Conservation (phyloP, 2,888 invertebrate species). For the Rhorus exstirpatorius region DNA sequence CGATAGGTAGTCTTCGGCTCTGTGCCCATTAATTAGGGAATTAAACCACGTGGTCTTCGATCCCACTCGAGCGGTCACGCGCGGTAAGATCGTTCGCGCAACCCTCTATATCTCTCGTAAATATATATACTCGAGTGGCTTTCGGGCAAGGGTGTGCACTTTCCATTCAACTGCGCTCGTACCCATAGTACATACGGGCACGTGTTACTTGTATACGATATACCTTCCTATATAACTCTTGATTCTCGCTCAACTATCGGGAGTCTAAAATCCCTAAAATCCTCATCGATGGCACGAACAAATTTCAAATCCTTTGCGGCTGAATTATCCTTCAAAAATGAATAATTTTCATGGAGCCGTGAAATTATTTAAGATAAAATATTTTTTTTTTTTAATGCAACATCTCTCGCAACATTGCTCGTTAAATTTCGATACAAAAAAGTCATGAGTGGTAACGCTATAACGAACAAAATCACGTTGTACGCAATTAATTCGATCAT, state of each 20-base stretch:
- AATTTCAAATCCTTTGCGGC: too few relatives aligned
- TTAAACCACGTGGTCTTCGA: slow-evolving; percentile 70
- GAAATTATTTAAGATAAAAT: too few relatives aligned
- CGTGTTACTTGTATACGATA: background rate
- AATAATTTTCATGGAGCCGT: too few relatives aligned
- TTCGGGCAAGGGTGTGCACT: slow-evolving; percentile 56
- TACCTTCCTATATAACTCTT: background rate
- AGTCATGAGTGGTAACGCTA: too few relatives aligned
- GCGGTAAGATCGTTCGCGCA: slow-evolving; percentile 61
- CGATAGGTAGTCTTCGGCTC: slow-evolving; percentile 55
- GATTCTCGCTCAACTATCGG: background rate
- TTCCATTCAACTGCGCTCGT: slow-evolving; percentile 34
- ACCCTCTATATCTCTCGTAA: slow-evolving; percentile 34
- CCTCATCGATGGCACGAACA: too few relatives aligned
- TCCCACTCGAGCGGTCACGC: slow-evolving; percentile 67
- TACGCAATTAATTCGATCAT: too few relatives aligned
- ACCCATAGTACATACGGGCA: slow-evolving; percentile 8
- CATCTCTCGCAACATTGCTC: too few relatives aligned
- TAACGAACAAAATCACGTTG: too few relatives aligned
- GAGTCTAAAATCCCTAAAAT: too few relatives aligned
- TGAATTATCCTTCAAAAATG: too few relatives aligned
- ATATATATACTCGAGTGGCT: slow-evolving; percentile 52
- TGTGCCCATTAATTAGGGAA: slow-evolving; percentile 69
- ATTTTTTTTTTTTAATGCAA: too few relatives aligned
- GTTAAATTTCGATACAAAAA: too few relatives aligned